Evolutionary conservation across 1,140 invertebrate genomes (phyloP).

Genomic region (Dendroctonus ponderosae): DNA sequence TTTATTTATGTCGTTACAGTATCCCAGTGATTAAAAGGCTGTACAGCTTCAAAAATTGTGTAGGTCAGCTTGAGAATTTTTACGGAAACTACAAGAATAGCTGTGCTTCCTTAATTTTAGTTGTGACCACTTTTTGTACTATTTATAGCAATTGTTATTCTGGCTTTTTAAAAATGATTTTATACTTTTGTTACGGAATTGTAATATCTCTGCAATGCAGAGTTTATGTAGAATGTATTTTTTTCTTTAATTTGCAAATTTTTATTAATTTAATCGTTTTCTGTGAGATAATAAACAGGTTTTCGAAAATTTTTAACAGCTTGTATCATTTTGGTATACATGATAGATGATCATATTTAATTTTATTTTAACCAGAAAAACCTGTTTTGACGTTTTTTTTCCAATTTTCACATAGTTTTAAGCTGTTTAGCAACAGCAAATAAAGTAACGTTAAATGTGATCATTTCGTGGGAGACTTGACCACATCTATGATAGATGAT

Average conservation of each 20-base stretch:
- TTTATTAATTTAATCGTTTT: conserved; percentile 8
- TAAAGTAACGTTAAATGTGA: no score
- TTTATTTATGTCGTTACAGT: background rate
- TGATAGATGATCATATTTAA: no score
- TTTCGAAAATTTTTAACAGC: background rate
- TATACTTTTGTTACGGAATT: conserved; percentile 29
- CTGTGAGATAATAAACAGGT: conserved; percentile 23
- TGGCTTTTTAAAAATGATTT: conserved; percentile 28
- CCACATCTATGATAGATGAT: no score
- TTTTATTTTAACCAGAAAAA: no score
- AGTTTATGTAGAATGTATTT: conserved; percentile 22
- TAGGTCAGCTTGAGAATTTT: background rate
- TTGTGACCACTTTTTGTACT: conserved; percentile 26
- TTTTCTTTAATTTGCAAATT: conserved; percentile 23
- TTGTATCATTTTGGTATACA: no score
- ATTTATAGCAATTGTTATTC: conserved; percentile 30
- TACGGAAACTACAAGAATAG: conserved; percentile 17
- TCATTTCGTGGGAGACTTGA: no score
- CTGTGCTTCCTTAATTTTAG: conserved; percentile 29
- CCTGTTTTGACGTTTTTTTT: no score
- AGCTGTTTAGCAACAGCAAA: no score
- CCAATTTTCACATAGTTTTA: no score
- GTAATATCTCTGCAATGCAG: conserved; percentile 21
- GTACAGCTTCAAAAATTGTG: conserved; percentile 3
- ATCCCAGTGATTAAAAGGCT: conserved; percentile 15